Evolutionary conservation across 2,888 invertebrate species (phyloP).

Genomic region (Polymixis flavicincta): DNA sequence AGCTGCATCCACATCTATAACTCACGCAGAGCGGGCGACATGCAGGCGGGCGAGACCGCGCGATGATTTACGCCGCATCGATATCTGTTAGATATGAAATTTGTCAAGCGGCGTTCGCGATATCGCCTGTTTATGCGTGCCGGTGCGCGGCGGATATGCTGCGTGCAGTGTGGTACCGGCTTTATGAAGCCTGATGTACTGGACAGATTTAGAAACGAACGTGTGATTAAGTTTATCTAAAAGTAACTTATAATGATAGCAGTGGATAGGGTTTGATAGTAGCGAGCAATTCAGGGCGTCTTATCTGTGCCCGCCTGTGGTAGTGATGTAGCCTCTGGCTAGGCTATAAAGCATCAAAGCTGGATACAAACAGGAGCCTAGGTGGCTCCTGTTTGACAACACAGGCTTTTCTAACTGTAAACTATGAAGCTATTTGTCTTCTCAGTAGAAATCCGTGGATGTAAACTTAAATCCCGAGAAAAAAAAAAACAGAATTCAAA

Average conservation of each 20-base stretch:
- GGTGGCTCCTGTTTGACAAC: slow-evolving; percentile 1
- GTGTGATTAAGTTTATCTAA: slow-evolving; percentile 48
- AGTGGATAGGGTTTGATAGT: slow-evolving; percentile 10
- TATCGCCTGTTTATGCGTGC: slow-evolving; percentile 84
- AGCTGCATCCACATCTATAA: slow-evolving; percentile 77
- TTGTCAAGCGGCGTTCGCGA: slow-evolving; percentile 82
- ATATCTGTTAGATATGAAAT: slow-evolving; percentile 88
- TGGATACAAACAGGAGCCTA: slow-evolving; percentile 15
- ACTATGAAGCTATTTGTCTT: background rate
- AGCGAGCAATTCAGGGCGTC: slow-evolving; percentile 6
- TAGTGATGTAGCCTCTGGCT: slow-evolving; percentile 13
- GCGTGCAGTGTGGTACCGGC: slow-evolving; percentile 57
- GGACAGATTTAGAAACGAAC: slow-evolving; percentile 51
- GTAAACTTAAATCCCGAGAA: background rate
- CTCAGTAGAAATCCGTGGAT: background rate
- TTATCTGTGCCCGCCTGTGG: slow-evolving; percentile 25
- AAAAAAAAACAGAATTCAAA: background rate
- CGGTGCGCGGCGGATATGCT: slow-evolving; percentile 68
- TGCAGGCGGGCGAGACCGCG: slow-evolving; percentile 74
- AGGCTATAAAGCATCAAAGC: background rate
- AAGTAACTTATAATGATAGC: slow-evolving; percentile 54
- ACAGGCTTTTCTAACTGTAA: background rate
- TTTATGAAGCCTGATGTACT: slow-evolving; percentile 48
- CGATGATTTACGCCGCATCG: slow-evolving; percentile 85
- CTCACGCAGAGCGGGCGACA: slow-evolving; percentile 72